These are phyloP conservation scores for Clarias macrocephalus DNA, from an alignment of 2,113 vertebrate species.

Conservation along the genomic window DNA sequence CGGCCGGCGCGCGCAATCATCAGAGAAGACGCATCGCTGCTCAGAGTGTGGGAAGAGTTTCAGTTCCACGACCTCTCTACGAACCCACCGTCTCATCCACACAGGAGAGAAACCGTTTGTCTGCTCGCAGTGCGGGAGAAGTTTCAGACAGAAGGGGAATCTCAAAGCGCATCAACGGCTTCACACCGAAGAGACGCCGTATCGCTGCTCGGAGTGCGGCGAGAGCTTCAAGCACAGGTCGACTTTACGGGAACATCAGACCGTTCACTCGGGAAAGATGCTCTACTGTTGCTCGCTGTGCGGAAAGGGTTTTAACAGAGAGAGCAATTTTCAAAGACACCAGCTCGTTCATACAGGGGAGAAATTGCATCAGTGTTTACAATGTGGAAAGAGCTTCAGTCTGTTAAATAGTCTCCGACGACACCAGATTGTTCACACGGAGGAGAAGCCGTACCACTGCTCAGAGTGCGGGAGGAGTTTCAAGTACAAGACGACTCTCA, in stretches of 20 bases:
- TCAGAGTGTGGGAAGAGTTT: slow-evolving; percentile 2
- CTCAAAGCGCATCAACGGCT: not conserved
- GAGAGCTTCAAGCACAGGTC: not conserved
- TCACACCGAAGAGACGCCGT: not conserved
- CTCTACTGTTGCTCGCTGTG: not conserved
- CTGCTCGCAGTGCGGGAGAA: not conserved
- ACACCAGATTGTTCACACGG: not conserved
- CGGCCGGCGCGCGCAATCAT: too few relatives aligned
- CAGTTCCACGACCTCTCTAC: not conserved
- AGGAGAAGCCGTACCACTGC: slow-evolving; percentile 6
- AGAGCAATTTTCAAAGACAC: not conserved
- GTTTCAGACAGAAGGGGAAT: not conserved
- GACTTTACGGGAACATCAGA: not conserved
- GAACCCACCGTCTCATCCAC: not conserved
- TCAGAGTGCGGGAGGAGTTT: not conserved
- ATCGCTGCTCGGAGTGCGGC: not conserved
- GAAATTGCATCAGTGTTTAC: not conserved
- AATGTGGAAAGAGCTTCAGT: not conserved
- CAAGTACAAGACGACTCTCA: not conserved
- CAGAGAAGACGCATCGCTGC: not conserved
- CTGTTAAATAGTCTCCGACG: not conserved
- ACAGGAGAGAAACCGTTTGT: not conserved
- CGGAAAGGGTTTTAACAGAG: not conserved
- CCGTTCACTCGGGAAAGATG: not conserved
- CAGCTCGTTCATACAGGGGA: slow-evolving; percentile 10